phyloP scores from a whole-genome alignment of 2,113 vertebrate genomes.

The Podarcis muralis region DNA sequence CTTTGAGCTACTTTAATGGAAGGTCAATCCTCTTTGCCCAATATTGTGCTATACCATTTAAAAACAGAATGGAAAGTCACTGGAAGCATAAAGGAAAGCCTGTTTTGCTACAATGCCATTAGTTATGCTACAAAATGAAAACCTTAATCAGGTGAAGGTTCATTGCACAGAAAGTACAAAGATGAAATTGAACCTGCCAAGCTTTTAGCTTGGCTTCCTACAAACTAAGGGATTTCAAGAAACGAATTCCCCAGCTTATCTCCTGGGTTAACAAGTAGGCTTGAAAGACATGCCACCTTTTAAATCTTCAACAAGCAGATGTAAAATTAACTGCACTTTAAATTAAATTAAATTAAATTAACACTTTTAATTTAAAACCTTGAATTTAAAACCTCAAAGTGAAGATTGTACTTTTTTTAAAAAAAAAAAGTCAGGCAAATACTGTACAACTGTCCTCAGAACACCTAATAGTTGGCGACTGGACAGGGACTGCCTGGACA shows the following conservation, averaged over 20 bases:
- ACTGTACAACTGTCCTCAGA: background rate
- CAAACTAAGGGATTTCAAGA: constrained; percentile 35
- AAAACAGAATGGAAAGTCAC: constrained; percentile 51
- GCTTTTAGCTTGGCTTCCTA: constrained; percentile 24
- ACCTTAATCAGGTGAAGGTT: constrained; percentile 70
- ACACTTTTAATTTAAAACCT: background rate
- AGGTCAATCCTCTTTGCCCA: constrained; percentile 51
- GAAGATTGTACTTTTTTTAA: background rate
- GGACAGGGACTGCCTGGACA: no score
- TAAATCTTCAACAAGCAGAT: background rate
- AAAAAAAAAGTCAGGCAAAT: background rate
- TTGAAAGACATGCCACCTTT: background rate
- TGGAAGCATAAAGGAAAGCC: constrained; percentile 39
- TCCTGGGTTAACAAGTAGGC: constrained; percentile 1
- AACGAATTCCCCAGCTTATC: constrained; percentile 1
- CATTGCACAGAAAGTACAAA: constrained; percentile 59
- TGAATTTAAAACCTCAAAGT: background rate
- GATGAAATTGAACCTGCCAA: constrained; percentile 48
- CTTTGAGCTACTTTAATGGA: background rate
- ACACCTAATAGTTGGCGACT: background rate
- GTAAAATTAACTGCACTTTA: rapidly evolving
- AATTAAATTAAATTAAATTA: background rate
- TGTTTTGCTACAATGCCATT: constrained; percentile 57
- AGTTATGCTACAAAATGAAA: constrained; percentile 61
- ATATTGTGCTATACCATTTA: constrained; percentile 51